phyloP scores from a whole-genome alignment of 2,113 vertebrate genomes.

The Chrysochloris asiatica region DNA sequence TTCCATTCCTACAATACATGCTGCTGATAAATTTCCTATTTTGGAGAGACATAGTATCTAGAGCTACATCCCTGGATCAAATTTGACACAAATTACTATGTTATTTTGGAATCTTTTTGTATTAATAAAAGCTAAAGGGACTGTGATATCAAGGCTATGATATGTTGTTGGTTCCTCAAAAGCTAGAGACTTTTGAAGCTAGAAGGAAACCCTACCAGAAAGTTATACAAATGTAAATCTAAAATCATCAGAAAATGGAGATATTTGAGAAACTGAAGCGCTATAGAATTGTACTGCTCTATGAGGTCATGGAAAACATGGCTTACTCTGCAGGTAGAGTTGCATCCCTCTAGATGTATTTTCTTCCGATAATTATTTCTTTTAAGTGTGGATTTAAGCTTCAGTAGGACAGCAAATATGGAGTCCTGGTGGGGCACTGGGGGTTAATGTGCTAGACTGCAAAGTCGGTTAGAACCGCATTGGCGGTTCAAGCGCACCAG shows the following conservation, averaged over 20 bases:
- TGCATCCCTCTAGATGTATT: slow-evolving; percentile 12
- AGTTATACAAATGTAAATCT: not conserved
- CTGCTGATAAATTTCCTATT: not conserved
- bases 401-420: not conserved
- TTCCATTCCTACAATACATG: not conserved
- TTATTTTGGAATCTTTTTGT: slow-evolving; percentile 23
- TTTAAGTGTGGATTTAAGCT: slow-evolving; percentile 8
- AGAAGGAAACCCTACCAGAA: not conserved
- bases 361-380: not conserved
- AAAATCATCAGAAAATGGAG: slow-evolving; percentile 30
- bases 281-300: not conserved
- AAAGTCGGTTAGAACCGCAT: too few relatives aligned
- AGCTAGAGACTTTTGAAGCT: not conserved
- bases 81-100: slow-evolving; percentile 6
- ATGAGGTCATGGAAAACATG: not conserved
- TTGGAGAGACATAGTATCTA: not conserved
- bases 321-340: not conserved
- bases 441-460: too few relatives aligned
- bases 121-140: slow-evolving; percentile 20
- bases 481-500: too few relatives aligned
- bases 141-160: not conserved
- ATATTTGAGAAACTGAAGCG: slow-evolving; percentile 21
- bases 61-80: not conserved
- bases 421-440: too few relatives aligned
- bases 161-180: not conserved